A percentile compares a stretch with the other conserved stretches of the same genome.
phyloP scores from a whole-genome alignment of 2,888 invertebrate genomes.

The Kryphioiulus occultus region DNA sequence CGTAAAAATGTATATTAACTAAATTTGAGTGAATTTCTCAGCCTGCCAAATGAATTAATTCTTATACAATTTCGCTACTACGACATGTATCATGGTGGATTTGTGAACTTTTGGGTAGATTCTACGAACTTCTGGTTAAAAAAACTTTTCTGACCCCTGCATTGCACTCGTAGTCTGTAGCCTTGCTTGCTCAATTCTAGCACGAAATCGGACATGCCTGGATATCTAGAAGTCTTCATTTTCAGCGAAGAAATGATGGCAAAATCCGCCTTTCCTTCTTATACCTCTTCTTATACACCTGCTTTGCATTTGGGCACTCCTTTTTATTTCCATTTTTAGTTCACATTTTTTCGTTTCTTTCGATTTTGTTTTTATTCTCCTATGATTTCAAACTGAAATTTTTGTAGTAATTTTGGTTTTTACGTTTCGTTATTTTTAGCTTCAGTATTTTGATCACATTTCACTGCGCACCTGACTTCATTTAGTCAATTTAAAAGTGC shows the following conservation, averaged over 20 bases:
- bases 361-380: not conserved
- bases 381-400: constrained; percentile 17
- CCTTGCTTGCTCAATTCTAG: not conserved
- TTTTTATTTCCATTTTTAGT: constrained; percentile 42
- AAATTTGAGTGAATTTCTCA: not conserved
- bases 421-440: constrained; percentile 34
- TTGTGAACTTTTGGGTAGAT: not conserved
- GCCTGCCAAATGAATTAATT: not conserved
- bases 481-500: constrained; percentile 44
- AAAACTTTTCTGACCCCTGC: not conserved
- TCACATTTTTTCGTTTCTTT: not conserved
- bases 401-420: constrained; percentile 37
- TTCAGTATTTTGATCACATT: constrained; percentile 45
- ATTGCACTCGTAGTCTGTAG: constrained; percentile 6
- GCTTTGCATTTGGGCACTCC: constrained; percentile 50
- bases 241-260: constrained; percentile 35
- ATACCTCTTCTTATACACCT: constrained; percentile 47
- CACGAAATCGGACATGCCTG: not conserved
- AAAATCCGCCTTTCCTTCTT: constrained; percentile 42
- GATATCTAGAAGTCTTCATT: constrained; percentile 29
- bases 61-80: not conserved
- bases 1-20: too few species aligned
- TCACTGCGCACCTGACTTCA: constrained; percentile 41
- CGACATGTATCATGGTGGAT: not conserved
- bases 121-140: not conserved